phyloP scores from a whole-genome alignment of 2,113 vertebrate species.

The Lamprotornis superbus region DNA sequence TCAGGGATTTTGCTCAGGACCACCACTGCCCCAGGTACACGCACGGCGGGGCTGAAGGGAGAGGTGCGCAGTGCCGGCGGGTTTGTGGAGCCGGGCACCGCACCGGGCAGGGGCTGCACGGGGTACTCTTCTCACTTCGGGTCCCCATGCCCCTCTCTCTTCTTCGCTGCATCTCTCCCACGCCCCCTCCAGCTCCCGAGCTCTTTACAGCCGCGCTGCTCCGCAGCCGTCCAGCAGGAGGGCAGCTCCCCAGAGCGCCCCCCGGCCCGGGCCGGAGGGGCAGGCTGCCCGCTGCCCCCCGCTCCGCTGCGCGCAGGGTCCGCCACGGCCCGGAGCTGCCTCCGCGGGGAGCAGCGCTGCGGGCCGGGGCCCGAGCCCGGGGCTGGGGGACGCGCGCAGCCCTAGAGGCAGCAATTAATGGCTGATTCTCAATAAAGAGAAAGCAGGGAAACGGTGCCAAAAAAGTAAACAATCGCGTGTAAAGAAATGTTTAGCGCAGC shows the following conservation, averaged over 20 bases:
- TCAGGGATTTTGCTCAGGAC: not conserved
- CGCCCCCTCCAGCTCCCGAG: not conserved
- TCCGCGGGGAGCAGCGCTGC: not conserved
- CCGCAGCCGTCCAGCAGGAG: not conserved
- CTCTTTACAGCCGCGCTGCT: slow-evolving; percentile 4
- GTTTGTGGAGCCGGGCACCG: not conserved
- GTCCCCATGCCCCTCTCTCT: not conserved
- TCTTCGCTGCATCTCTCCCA: not conserved
- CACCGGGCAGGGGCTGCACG: not conserved
- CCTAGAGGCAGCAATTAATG: not conserved
- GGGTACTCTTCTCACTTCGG: not conserved
- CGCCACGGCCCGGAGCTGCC: not conserved
- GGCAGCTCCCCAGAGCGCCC: not conserved
- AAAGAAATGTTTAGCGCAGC: not conserved
- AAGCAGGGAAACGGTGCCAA: slow-evolving; percentile 18
- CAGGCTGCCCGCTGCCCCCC: not conserved
- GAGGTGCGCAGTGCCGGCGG: not conserved
- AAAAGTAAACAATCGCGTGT: slow-evolving; percentile 29
- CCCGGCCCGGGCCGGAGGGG: not conserved
- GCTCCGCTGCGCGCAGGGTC: not conserved
- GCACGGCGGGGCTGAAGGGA: not conserved
- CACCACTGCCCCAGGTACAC: not conserved
- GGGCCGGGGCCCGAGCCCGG: not conserved
- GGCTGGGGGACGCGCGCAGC: not conserved
- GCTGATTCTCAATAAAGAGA: slow-evolving; percentile 18